A percentile compares a stretch with the other conserved stretches of the same genome.
These are phyloP conservation scores for Brachynemurus nebulosus DNA, from an alignment of 2,888 invertebrate species.

Conservation along the genomic window DNA sequence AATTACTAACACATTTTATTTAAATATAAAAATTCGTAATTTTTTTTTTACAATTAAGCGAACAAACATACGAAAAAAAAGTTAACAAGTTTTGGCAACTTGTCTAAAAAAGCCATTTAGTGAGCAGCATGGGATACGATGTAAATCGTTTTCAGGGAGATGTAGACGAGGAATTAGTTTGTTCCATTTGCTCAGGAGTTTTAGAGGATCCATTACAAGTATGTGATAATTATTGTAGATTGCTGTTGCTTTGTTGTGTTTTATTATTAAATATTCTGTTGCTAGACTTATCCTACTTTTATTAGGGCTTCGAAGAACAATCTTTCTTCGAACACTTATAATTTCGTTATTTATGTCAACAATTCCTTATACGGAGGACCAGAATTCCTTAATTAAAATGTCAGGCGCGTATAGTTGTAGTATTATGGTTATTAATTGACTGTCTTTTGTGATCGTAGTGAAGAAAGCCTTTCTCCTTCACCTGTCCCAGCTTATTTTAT, in stretches of 20 bases:
- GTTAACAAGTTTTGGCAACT: constrained; percentile 1
- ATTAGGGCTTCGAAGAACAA: background rate
- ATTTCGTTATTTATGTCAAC: no score
- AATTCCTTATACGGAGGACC: no score
- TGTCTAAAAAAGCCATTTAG: constrained; percentile 2
- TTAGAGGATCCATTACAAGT: constrained; percentile 92
- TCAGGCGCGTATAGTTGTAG: no score
- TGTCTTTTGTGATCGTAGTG: no score
- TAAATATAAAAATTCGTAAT: no score
- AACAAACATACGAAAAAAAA: background rate
- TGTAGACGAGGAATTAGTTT: constrained; percentile 93
- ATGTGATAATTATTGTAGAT: constrained; percentile 16
- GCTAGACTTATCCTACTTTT: background rate
- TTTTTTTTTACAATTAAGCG: background rate
- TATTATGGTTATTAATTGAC: no score
- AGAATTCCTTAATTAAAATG: no score
- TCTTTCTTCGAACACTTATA: no score
- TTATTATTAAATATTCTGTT: background rate
- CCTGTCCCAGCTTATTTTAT: no score
- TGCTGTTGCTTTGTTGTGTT: background rate
- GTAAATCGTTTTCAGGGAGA: constrained; percentile 85
- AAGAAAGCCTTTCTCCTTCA: background rate
- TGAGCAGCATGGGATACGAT: constrained; percentile 84
- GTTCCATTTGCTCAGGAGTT: constrained; percentile 92
- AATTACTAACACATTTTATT: no score